Conservation (phyloP, 2,888 invertebrate species). For the Lepidocyrtinus sp. region DNA sequence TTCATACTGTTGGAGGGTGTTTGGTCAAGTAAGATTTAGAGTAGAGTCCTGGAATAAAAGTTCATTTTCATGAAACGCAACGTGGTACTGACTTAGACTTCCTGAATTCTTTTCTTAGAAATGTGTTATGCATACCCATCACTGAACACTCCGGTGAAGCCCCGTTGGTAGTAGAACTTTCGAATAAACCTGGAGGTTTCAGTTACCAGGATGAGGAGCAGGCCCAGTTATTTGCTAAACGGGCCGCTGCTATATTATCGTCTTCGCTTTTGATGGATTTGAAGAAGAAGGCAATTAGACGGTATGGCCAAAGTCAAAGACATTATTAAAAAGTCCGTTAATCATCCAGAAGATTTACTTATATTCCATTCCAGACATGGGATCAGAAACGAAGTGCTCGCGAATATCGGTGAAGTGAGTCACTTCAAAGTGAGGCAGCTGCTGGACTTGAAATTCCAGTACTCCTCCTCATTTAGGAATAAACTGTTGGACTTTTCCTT, state of each 20-base stretch:
- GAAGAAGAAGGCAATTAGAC: constrained; percentile 41
- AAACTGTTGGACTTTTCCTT: constrained; percentile 37
- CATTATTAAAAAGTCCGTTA: not conserved
- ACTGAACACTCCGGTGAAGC: constrained; percentile 43
- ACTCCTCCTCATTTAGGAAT: constrained; percentile 22
- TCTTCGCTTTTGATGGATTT: constrained; percentile 42
- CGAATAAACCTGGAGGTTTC: constrained; percentile 39
- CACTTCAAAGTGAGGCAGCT: constrained; percentile 42
- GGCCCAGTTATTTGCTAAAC: constrained; percentile 34
- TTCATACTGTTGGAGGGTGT: constrained; percentile 47
- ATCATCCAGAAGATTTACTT: no score
- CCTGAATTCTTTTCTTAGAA: constrained; percentile 21
- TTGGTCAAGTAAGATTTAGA: constrained; percentile 38
- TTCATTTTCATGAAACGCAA: no score
- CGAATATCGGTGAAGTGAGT: constrained; percentile 48
- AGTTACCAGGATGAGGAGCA: constrained; percentile 48
- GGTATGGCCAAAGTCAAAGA: constrained; percentile 17
- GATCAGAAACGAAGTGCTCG: constrained; percentile 45
- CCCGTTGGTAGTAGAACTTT: constrained; percentile 43
- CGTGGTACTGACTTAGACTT: not conserved
- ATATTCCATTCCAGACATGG: no score
- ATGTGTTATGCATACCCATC: constrained; percentile 37
- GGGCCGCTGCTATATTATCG: constrained; percentile 37
- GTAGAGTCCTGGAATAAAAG: no score
- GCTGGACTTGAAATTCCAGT: constrained; percentile 44